A percentile compares a stretch with the other conserved stretches of the same genome.
Conservation (phyloP, 2,113 vertebrate genomes). For the Urocolius indicus region DNA sequence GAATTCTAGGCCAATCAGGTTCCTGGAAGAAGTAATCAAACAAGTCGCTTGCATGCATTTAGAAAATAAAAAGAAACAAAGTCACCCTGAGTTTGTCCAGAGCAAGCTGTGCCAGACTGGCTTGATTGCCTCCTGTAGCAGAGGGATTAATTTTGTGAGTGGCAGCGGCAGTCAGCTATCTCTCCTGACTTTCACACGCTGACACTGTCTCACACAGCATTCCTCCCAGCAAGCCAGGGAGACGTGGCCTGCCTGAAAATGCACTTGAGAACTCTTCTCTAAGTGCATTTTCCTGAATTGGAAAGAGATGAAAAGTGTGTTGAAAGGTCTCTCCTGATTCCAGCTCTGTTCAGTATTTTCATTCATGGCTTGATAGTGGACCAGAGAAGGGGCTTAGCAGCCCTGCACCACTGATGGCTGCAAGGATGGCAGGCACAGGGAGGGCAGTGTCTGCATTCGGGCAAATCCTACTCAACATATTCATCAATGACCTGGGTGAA, state of each 20-base stretch:
- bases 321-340: background rate
- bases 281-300: background rate
- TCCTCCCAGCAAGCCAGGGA: background rate
- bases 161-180: background rate
- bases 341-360: background rate
- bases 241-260: background rate
- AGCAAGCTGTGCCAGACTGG: background rate
- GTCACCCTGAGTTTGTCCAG: background rate
- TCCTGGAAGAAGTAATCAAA: conserved; percentile 16
- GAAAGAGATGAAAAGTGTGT: background rate
- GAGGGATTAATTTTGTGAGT: background rate
- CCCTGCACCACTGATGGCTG: fast-evolving
- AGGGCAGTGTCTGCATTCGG: fast-evolving
- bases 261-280: background rate
- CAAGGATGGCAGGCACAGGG: background rate
- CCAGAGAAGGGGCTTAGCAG: background rate
- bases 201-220: fast-evolving
- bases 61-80: conserved; percentile 6
- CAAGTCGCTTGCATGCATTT: background rate
- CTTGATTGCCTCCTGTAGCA: background rate
- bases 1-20: background rate
- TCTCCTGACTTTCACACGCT: background rate
- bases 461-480: too few species aligned
- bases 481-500: too few species aligned
- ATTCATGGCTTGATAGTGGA: background rate